These are phyloP conservation scores for Nudaria mundana DNA, from an alignment of 2,888 invertebrate species.

Conservation along the genomic window DNA sequence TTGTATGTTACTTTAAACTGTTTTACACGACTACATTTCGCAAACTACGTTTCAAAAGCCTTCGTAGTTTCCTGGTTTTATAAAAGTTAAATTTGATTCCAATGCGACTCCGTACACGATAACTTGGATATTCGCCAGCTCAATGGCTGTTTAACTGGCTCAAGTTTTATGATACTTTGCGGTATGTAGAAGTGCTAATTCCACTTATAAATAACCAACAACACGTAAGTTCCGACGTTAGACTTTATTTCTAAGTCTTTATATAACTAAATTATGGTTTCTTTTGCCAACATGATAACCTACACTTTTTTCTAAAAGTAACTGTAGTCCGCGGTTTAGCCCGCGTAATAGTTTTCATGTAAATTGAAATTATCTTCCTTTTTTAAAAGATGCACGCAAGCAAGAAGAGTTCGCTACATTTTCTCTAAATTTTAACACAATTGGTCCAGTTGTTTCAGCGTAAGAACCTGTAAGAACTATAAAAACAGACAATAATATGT, in stretches of 20 bases:
- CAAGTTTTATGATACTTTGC: slow-evolving; percentile 31
- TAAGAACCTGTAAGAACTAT: too few relatives aligned
- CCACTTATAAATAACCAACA: slow-evolving; percentile 13
- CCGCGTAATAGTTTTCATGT: too few relatives aligned
- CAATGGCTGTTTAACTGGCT: slow-evolving; percentile 37
- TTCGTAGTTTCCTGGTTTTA: slow-evolving; percentile 9
- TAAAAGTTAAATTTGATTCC: slow-evolving; percentile 25
- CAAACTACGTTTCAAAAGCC: slow-evolving; percentile 8
- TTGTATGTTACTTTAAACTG: not conserved
- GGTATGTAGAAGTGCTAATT: slow-evolving; percentile 36
- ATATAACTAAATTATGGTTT: slow-evolving; percentile 25
- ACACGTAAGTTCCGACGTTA: slow-evolving; percentile 20
- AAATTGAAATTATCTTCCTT: too few relatives aligned
- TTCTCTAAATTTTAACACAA: too few relatives aligned
- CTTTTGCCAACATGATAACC: slow-evolving; percentile 20
- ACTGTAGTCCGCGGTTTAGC: too few relatives aligned
- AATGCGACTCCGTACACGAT: slow-evolving; percentile 38
- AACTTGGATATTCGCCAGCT: slow-evolving; percentile 48
- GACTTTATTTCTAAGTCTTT: slow-evolving; percentile 25
- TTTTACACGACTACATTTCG: slow-evolving; percentile 11
- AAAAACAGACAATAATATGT: too few relatives aligned
- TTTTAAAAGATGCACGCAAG: too few relatives aligned
- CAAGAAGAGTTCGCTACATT: too few relatives aligned
- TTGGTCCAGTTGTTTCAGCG: too few relatives aligned
- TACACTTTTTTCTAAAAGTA: too few relatives aligned